Conservation (phyloP, 2,113 vertebrate genomes). For the Scophthalmus maximus region DNA sequence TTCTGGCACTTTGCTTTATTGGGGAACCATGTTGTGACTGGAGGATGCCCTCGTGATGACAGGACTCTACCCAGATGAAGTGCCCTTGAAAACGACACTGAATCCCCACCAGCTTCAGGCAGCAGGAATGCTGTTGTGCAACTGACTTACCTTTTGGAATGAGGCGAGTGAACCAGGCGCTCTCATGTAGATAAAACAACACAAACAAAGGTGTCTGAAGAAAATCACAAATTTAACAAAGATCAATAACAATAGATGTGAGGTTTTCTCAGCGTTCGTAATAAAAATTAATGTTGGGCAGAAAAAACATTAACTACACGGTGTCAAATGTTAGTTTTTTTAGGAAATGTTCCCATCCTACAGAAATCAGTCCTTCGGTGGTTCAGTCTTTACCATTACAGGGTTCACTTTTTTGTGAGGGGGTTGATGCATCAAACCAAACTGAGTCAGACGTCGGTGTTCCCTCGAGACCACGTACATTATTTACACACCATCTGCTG, state of each 20-base stretch:
- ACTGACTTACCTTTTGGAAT: conserved; percentile 27
- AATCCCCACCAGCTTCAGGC: conserved; percentile 46
- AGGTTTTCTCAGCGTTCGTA: too few relatives aligned
- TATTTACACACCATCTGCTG: conserved; percentile 75
- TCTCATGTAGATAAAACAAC: conserved; percentile 35
- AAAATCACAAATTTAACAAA: too few relatives aligned
- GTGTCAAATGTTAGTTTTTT: too few relatives aligned
- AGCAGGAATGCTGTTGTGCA: conserved; percentile 41
- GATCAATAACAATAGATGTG: too few relatives aligned
- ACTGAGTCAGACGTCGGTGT: conserved; percentile 56
- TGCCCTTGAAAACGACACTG: conserved; percentile 60
- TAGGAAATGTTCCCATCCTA: too few relatives aligned
- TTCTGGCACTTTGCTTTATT: conserved; percentile 49
- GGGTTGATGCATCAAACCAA: conserved; percentile 44
- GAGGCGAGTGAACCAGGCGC: conserved; percentile 17
- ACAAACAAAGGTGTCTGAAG: conserved; percentile 5
- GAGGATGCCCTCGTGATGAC: conserved; percentile 59
- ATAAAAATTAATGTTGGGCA: too few relatives aligned
- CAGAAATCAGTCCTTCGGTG: too few relatives aligned
- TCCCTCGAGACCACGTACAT: conserved; percentile 59
- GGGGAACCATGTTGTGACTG: conserved; percentile 57
- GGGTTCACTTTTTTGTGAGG: conserved; percentile 48
- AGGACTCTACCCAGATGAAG: conserved; percentile 56
- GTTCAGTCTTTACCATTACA: conserved; percentile 14
- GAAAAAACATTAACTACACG: too few relatives aligned